phyloP scores from a whole-genome alignment of 2,888 invertebrate genomes.

The Nymphalis urticae region DNA sequence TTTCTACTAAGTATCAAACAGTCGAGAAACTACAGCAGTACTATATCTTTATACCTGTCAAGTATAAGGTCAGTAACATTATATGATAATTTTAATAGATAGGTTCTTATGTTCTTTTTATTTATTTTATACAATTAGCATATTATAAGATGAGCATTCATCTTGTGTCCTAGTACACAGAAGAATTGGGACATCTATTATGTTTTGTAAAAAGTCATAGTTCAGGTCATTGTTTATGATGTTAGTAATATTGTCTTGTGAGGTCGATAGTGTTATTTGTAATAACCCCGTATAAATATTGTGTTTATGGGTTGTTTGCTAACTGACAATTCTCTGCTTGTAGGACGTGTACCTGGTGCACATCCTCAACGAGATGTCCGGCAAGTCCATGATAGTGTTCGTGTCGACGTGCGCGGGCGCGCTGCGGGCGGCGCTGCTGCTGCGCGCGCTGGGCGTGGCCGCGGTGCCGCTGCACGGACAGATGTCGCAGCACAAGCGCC shows the following conservation, averaged over 20 bases:
- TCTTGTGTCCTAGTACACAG: too few relatives aligned
- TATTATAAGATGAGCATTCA: too few relatives aligned
- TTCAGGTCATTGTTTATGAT: too few relatives aligned
- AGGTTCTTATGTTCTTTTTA: background rate
- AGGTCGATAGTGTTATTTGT: too few relatives aligned
- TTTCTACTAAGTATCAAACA: slow-evolving; percentile 98
- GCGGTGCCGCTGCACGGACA: slow-evolving; percentile 99
- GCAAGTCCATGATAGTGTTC: slow-evolving; percentile 98
- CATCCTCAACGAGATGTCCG: slow-evolving; percentile 95
- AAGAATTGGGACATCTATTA: background rate
- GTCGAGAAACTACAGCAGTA: slow-evolving; percentile 97
- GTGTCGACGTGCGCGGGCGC: slow-evolving; percentile 97
- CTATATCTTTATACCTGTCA: slow-evolving; percentile 97
- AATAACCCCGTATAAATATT: too few relatives aligned
- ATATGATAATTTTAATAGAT: background rate
- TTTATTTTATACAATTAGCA: background rate
- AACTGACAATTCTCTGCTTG: background rate
- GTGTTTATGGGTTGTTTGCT: too few relatives aligned
- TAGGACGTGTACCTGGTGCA: slow-evolving; percentile 98
- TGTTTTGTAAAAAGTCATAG: too few relatives aligned
- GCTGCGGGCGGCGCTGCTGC: slow-evolving; percentile 91
- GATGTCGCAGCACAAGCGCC: slow-evolving; percentile 98
- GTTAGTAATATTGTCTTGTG: too few relatives aligned
- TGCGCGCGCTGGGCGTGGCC: slow-evolving; percentile 94
- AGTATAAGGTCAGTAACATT: slow-evolving; percentile 88